Percentiles rank a stretch among this genome's conserved stretches.
Conservation (phyloP, 2,888 invertebrate genomes). For the Drosophila longiperda region DNA sequence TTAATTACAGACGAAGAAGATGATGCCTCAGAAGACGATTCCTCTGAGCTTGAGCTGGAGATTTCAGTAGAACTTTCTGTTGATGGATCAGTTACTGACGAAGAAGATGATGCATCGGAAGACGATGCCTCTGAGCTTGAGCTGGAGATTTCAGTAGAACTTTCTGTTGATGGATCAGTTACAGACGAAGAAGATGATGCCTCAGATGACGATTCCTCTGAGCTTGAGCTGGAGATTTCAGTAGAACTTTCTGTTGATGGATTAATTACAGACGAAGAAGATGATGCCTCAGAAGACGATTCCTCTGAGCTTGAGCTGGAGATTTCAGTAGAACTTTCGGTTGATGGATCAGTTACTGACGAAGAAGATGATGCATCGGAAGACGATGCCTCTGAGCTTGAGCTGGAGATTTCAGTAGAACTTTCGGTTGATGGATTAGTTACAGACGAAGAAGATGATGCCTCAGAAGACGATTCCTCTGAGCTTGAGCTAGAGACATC, state of each 20-base stretch:
- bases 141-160: neutral
- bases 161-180: neutral
- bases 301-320: neutral
- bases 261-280: constrained; percentile 2
- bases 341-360: neutral
- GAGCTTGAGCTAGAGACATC: neutral
- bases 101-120: neutral
- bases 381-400: neutral
- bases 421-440: constrained; percentile 3
- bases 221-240: neutral
- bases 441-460: constrained; percentile 7
- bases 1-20: neutral
- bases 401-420: neutral
- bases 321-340: neutral
- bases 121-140: constrained; percentile 11
- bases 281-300: neutral
- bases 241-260: constrained; percentile 1
- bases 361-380: neutral
- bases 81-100: constrained; percentile 9
- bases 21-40: neutral
- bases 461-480: neutral
- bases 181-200: neutral
- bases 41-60: neutral
- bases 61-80: constrained; percentile 4
- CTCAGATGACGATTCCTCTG: neutral